Evolutionary conservation across 2,888 invertebrate genomes (phyloP), one percentile per base, ranked within the genome.

Genomic region (Drosophila borborema): DNA sequence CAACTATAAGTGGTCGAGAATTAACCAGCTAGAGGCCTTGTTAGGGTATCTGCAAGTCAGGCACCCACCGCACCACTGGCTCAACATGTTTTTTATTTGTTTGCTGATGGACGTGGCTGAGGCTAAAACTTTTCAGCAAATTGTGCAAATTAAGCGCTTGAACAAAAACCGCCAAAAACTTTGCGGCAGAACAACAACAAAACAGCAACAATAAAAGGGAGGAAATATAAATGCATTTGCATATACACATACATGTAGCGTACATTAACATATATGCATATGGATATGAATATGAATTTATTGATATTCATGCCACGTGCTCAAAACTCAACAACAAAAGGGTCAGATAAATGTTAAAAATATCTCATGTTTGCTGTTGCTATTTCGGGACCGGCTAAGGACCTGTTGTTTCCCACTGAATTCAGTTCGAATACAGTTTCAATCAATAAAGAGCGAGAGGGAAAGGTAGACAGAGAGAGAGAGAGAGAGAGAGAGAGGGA

Each of bases 81-180:
- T 18, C 20, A 20, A 14, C 51, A 8, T 51, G 34, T 51, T 51
- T 51, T 51, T 64, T 73, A 65, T 45, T 43, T 76, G 45, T 49
- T 40, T 56, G 45, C 16, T 28, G 34, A 43, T 28, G 48, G 60
- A 48, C 59, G 45, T 28, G 38, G 28, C 31, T 55, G 36, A 20
- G 58, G 55, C 55, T 10, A 14, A 41, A 23, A 80, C 51, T 82
- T 78, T 77, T 56, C 56, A 64, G 63, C 72, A 72, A 84, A 80
- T 73, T 80, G 62, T 66, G 69, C 70, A 82, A 86, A 86, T 84
- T 78, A 74, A 73, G 72, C 73, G 69, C 73, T 58, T 64, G 68
- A 76, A 76, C 64, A 60, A 64, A 64, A 73, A 80, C 38, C 73
- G 59, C 67, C 56, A 71, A 67, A 70, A 80, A 74, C 55, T 80